phyloP scores from a whole-genome alignment of 2,888 invertebrate genomes.

The Ectropis crepuscularia region DNA sequence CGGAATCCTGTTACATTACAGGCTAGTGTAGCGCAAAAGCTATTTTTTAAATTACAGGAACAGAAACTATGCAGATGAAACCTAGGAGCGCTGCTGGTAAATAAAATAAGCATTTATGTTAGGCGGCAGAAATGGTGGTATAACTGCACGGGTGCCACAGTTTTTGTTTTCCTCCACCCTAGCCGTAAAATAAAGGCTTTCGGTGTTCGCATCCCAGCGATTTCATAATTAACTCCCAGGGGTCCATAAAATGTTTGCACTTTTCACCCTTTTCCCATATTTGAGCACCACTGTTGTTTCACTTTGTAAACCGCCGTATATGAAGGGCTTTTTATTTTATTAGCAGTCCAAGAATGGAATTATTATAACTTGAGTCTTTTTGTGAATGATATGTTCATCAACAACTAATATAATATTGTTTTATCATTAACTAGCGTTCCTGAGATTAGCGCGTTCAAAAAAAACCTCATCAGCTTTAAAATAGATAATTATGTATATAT shows the following conservation, averaged over 20 bases:
- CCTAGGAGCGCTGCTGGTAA: too few relatives aligned
- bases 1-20: too few relatives aligned
- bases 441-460: too few relatives aligned
- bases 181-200: constrained; percentile 31
- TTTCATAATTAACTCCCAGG: constrained; percentile 36
- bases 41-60: too few relatives aligned
- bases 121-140: too few relatives aligned
- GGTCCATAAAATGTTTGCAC: constrained; percentile 38
- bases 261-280: constrained; percentile 34
- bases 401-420: too few relatives aligned
- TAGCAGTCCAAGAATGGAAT: constrained; percentile 13
- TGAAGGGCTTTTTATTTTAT: constrained; percentile 26
- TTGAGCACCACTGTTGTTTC: constrained; percentile 24
- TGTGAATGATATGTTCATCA: not conserved
- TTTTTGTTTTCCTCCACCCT: constrained; percentile 11
- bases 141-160: not conserved
- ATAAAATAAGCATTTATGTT: too few relatives aligned
- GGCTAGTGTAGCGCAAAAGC: too few relatives aligned
- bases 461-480: too few relatives aligned
- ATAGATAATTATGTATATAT: too few relatives aligned
- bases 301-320: constrained; percentile 32
- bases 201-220: constrained; percentile 26
- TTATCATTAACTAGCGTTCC: too few relatives aligned
- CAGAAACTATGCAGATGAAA: too few relatives aligned
- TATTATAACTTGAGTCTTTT: constrained; percentile 9